A percentile compares a stretch with the other conserved stretches of the same genome.
Evolutionary conservation across 2,888 invertebrate genomes (phyloP).

Genomic region (Actias luna): DNA sequence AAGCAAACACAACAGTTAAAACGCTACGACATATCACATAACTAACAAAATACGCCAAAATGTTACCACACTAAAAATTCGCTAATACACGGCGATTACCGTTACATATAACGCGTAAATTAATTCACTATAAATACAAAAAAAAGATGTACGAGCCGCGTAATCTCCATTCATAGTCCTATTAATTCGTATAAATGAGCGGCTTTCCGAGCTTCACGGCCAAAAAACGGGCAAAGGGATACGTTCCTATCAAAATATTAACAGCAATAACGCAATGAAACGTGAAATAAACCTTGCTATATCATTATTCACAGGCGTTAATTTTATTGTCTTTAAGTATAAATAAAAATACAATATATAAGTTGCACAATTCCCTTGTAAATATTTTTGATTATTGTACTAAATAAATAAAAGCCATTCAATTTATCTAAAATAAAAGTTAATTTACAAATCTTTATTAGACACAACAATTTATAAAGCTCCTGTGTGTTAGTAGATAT

Average conservation of each 20-base stretch:
- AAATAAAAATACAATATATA: background rate
- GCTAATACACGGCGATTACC: conserved; percentile 63
- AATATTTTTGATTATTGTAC: too few relatives aligned
- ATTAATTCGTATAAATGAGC: conserved; percentile 59
- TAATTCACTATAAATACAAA: conserved; percentile 57
- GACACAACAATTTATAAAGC: too few relatives aligned
- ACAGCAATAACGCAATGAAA: background rate
- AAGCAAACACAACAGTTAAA: conserved; percentile 74
- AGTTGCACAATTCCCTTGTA: too few relatives aligned
- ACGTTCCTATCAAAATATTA: conserved; percentile 10
- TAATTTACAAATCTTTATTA: too few relatives aligned
- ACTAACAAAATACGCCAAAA: conserved; percentile 67
- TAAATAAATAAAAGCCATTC: too few relatives aligned
- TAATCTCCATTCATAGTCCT: conserved; percentile 44
- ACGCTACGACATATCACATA: conserved; percentile 61
- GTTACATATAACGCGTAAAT: conserved; percentile 37
- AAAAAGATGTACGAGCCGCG: conserved; percentile 51
- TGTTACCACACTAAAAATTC: conserved; percentile 76
- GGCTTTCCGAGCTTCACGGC: background rate
- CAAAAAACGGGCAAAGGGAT: background rate
- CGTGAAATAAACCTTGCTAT: background rate
- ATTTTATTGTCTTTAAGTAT: background rate
- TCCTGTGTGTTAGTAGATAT: background rate
- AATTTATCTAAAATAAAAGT: too few relatives aligned
- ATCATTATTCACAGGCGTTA: background rate